A percentile compares a stretch with the other conserved stretches of the same genome.
phyloP scores from a whole-genome alignment of 1,140 invertebrate genomes.

The Yoshiicerus persimilis region DNA sequence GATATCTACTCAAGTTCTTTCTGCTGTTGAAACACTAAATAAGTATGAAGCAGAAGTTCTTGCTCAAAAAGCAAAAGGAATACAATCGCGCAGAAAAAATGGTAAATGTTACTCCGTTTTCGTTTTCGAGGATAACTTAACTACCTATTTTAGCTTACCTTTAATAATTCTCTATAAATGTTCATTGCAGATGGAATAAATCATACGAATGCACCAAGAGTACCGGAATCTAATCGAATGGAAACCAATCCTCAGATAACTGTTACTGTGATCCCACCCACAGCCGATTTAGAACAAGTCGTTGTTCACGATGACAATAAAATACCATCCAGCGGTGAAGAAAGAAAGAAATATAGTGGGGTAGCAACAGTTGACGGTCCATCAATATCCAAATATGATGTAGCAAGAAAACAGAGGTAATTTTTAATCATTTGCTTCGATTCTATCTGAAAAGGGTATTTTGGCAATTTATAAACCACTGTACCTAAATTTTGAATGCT shows the following conservation, averaged over 20 bases:
- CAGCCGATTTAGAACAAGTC: conserved; percentile 25
- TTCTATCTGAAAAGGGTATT: too few species aligned
- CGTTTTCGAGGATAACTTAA: background rate
- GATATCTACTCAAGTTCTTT: conserved; percentile 32
- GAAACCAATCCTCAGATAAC: background rate
- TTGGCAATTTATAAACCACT: too few species aligned
- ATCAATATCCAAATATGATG: too few species aligned
- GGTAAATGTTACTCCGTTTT: background rate
- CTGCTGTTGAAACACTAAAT: conserved; percentile 44
- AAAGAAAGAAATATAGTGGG: conserved; percentile 17
- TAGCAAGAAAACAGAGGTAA: too few species aligned
- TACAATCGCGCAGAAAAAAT: background rate
- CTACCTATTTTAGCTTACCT: too few species aligned
- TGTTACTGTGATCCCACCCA: background rate
- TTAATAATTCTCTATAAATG: too few species aligned
- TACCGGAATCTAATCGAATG: background rate
- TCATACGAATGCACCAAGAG: background rate
- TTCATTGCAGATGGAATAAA: background rate
- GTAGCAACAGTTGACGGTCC: too few species aligned
- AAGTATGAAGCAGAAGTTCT: conserved; percentile 23
- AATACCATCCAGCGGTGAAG: background rate
- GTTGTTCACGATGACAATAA: conserved; percentile 1
- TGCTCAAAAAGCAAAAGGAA: background rate
- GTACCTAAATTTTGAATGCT: too few species aligned
- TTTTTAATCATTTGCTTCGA: too few species aligned